A percentile compares a stretch with the other conserved stretches of the same genome.
These are phyloP conservation scores for Equus przewalskii DNA, from an alignment of 2,113 vertebrate species.

Conservation along the genomic window DNA sequence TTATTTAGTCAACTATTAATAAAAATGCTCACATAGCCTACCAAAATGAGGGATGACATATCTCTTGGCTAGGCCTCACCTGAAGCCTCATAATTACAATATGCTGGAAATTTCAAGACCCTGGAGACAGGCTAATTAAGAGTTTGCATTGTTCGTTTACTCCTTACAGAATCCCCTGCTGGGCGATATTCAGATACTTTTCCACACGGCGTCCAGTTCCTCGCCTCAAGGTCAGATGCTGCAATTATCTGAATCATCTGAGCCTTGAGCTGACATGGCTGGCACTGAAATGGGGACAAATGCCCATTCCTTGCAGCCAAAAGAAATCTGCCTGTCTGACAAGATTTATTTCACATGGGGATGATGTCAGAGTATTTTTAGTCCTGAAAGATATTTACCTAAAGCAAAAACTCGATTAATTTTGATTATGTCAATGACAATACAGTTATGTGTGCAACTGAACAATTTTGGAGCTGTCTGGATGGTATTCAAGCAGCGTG, in stretches of 20 bases:
- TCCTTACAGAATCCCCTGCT: constrained; percentile 2
- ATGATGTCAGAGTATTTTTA: constrained; percentile 51
- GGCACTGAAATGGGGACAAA: constrained; percentile 18
- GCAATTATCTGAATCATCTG: constrained; percentile 32
- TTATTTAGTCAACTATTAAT: constrained; percentile 24
- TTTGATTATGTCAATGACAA: constrained; percentile 37
- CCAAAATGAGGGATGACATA: neutral
- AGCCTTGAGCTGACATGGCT: constrained; percentile 4
- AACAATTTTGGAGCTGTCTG: neutral
- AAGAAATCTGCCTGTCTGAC: constrained; percentile 35
- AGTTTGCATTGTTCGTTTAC: neutral
- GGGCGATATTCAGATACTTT: constrained; percentile 44
- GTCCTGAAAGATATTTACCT: constrained; percentile 45
- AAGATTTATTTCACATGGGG: constrained; percentile 29
- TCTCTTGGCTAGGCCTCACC: constrained; percentile 38
- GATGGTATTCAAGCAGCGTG: neutral
- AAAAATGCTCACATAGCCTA: constrained; percentile 32
- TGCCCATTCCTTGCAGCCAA: neutral
- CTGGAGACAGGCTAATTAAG: constrained; percentile 20
- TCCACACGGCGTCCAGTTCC: neutral
- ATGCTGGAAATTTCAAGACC: constrained; percentile 27
- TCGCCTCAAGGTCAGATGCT: constrained; percentile 59
- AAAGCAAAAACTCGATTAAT: constrained; percentile 50
- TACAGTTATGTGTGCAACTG: neutral
- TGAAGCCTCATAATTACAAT: constrained; percentile 32